phyloP scores from a whole-genome alignment of 1,140 invertebrate species.

The Brachionus asplanchnoidis region DNA sequence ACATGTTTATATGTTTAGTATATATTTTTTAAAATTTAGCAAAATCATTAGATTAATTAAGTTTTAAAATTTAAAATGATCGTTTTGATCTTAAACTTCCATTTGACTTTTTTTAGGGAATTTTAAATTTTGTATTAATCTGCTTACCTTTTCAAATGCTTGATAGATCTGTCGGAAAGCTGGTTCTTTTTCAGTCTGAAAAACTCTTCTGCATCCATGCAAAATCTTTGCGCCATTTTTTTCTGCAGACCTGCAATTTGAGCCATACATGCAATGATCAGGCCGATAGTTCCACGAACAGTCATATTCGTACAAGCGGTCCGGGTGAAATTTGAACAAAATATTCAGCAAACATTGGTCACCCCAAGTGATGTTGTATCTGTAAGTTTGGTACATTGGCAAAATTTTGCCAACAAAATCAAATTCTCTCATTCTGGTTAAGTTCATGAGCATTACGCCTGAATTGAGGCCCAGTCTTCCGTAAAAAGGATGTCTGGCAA shows the following conservation, averaged over 20 bases:
- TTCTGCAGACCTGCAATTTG: slow-evolving; percentile 72
- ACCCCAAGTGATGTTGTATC: slow-evolving; percentile 84
- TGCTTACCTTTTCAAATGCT: slow-evolving; percentile 64
- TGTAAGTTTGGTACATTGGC: slow-evolving; percentile 77
- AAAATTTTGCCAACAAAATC: slow-evolving; percentile 76
- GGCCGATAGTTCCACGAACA: slow-evolving; percentile 86
- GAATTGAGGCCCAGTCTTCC: slow-evolving; percentile 79
- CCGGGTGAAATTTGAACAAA: slow-evolving; percentile 82
- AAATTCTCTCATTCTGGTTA: slow-evolving; percentile 79
- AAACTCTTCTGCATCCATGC: slow-evolving; percentile 80
- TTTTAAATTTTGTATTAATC: slow-evolving; percentile 45
- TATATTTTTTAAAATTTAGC: too few species aligned
- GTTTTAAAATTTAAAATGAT: too few species aligned
- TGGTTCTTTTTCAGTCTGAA: slow-evolving; percentile 78
- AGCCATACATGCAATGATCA: slow-evolving; percentile 87
- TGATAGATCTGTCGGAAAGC: slow-evolving; percentile 72
- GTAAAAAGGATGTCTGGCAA: slow-evolving; percentile 89
- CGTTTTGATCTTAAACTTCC: too few species aligned
- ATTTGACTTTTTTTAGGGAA: too few species aligned
- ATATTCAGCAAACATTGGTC: slow-evolving; percentile 96
- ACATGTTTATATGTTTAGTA: too few species aligned
- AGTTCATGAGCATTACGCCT: slow-evolving; percentile 93
- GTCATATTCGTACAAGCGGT: slow-evolving; percentile 72
- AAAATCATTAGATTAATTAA: too few species aligned
- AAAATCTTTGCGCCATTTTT: slow-evolving; percentile 71